A percentile compares a stretch with the other conserved stretches of the same genome.
phyloP scores from a whole-genome alignment of 2,888 invertebrate species.

The Tetrapedia diversipes region DNA sequence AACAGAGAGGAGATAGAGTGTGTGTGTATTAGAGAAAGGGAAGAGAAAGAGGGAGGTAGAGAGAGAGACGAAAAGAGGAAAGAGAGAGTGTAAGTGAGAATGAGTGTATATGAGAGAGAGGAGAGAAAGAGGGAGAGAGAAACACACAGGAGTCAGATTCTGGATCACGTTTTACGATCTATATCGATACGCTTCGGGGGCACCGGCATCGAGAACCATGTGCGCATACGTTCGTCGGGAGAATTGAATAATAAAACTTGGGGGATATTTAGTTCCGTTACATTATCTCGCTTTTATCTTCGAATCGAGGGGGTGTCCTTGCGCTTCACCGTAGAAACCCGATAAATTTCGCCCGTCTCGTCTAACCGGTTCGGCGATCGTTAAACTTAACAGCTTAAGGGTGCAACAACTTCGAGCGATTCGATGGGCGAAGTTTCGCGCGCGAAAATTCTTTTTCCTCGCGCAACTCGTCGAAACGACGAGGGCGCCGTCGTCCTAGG shows the following conservation, averaged over 20 bases:
- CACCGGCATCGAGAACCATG: background rate
- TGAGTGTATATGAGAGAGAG: too few relatives aligned
- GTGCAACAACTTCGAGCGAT: background rate
- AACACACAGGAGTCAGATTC: slow-evolving; percentile 33
- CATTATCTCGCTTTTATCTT: slow-evolving; percentile 35
- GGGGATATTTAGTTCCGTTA: slow-evolving; percentile 47
- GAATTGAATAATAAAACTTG: slow-evolving; percentile 43
- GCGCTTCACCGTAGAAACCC: background rate
- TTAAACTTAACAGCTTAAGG: slow-evolving; percentile 19
- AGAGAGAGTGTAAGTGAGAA: too few relatives aligned
- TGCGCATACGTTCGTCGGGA: slow-evolving; percentile 13
- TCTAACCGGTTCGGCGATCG: background rate
- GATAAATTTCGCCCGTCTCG: slow-evolving; percentile 24
- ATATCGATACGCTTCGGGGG: slow-evolving; percentile 33
- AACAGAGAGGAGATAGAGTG: too few relatives aligned
- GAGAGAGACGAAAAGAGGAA: background rate
- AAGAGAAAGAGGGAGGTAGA: too few relatives aligned
- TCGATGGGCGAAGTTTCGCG: background rate
- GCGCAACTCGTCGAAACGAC: background rate
- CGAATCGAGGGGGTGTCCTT: slow-evolving; percentile 2
- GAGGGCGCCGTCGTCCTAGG: background rate
- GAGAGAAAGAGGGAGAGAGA: background rate
- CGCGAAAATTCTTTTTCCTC: slow-evolving; percentile 1
- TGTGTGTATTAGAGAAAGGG: too few relatives aligned
- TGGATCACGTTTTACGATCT: slow-evolving; percentile 46